Evolutionary conservation across 2,113 vertebrate species (phyloP).

Genomic region (Scophthalmus maximus): DNA sequence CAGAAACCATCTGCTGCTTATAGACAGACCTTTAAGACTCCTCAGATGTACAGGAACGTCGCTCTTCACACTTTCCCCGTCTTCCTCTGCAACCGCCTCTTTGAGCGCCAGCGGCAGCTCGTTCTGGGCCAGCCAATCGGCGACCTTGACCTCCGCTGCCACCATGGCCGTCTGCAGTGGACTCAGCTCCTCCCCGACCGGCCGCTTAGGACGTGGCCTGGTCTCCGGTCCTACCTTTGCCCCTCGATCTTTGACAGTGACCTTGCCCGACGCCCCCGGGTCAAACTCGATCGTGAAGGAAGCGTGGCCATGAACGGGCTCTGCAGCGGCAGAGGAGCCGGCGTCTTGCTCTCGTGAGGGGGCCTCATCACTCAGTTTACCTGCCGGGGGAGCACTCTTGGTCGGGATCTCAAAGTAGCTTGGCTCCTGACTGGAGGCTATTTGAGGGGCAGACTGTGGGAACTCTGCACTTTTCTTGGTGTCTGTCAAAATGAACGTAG

Average conservation of each 20-base stretch:
- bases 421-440: slow-evolving; percentile 87
- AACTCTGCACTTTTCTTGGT: slow-evolving; percentile 68
- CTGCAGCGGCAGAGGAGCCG: slow-evolving; percentile 71
- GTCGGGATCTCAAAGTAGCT: slow-evolving; percentile 98
- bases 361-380: slow-evolving; percentile 83
- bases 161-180: slow-evolving; percentile 95
- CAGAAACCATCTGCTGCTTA: neutral
- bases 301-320: slow-evolving; percentile 88
- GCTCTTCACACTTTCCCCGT: slow-evolving; percentile 96
- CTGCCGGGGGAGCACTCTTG: slow-evolving; percentile 85
- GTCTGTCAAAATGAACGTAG: slow-evolving; percentile 51
- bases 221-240: slow-evolving; percentile 90
- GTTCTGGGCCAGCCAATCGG: slow-evolving; percentile 97
- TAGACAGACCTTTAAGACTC: slow-evolving; percentile 92
- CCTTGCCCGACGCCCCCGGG: slow-evolving; percentile 89
- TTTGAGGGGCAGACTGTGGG: slow-evolving; percentile 80
- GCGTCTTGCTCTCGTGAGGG: slow-evolving; percentile 86
- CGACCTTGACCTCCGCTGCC: slow-evolving; percentile 95
- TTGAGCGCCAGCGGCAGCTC: slow-evolving; percentile 92
- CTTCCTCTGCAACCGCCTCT: slow-evolving; percentile 89
- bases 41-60: slow-evolving; percentile 94
- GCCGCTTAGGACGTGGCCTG: slow-evolving; percentile 88
- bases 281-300: slow-evolving; percentile 99
- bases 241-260: slow-evolving; percentile 91
- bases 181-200: slow-evolving; percentile 88